Percentiles rank a stretch among this genome's conserved stretches.
These are phyloP conservation scores for Heliconius melpomene DNA, from an alignment of 1,140 invertebrate species.

Conservation along the genomic window DNA sequence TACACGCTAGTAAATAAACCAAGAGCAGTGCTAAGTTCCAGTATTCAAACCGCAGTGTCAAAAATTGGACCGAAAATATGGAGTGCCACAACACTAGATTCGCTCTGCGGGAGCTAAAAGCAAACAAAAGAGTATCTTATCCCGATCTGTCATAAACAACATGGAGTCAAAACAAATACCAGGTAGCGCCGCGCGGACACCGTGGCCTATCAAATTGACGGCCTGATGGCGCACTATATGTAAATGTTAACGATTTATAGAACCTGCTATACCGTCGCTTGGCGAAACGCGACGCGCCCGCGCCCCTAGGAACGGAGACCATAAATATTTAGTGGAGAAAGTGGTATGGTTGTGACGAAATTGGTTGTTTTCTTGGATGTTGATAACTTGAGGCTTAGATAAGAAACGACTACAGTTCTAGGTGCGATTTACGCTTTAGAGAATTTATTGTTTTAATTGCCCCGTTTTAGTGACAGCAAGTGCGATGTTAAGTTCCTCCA, in stretches of 20 bases:
- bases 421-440: no score
- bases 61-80: no score
- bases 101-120: neutral
- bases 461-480: no score
- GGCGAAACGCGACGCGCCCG: neutral
- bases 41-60: no score
- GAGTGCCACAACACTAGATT: neutral
- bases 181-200: neutral
- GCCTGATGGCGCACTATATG: conserved; percentile 7
- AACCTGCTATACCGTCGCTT: neutral
- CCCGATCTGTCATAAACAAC: neutral
- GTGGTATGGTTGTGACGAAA: neutral
- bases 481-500: no score
- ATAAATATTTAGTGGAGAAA: conserved; percentile 7
- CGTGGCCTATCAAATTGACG: conserved; percentile 21
- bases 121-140: neutral
- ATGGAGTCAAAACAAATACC: neutral
- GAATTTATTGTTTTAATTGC: no score
- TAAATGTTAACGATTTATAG: conserved; percentile 1
- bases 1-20: no score
- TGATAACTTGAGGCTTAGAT: neutral
- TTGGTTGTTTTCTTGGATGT: neutral
- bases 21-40: no score
- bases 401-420: neutral
- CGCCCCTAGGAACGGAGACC: neutral